Conservation (phyloP, 2,797 vertebrate genomes). For the Podarcis lilfordi region DNA sequence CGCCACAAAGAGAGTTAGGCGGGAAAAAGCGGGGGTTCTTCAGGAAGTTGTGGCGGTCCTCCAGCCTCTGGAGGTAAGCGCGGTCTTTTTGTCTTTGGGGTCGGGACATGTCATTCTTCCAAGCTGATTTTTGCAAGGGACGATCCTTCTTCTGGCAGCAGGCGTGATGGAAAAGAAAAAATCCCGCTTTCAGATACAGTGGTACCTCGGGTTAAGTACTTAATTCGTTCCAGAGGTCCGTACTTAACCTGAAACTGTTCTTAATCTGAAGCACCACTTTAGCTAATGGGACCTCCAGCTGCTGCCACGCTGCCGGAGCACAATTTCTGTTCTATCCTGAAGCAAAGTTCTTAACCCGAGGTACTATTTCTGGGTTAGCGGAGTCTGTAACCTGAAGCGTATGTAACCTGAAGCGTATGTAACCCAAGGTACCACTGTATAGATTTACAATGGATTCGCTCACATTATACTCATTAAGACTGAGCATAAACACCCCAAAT, state of each 20-base stretch:
- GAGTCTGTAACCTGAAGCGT: too few species aligned
- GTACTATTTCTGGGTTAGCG: too few species aligned
- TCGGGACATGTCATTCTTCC: slow-evolving; percentile 68
- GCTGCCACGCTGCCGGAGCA: too few species aligned
- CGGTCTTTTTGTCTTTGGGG: slow-evolving; percentile 65
- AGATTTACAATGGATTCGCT: not conserved
- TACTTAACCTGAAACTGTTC: too few species aligned
- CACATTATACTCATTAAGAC: not conserved
- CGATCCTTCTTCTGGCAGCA: slow-evolving; percentile 67
- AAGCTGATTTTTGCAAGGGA: slow-evolving; percentile 58
- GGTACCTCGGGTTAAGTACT: too few species aligned
- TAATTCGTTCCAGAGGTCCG: too few species aligned
- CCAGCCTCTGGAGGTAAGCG: slow-evolving; percentile 73
- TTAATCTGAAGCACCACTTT: too few species aligned
- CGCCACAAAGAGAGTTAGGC: slow-evolving; percentile 74
- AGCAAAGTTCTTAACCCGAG: too few species aligned
- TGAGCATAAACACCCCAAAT: not conserved
- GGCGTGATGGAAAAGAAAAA: not conserved
- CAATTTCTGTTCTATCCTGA: too few species aligned
- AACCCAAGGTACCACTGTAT: not conserved
- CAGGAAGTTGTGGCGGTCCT: slow-evolving; percentile 80
- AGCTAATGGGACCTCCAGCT: too few species aligned
- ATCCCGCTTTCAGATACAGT: slow-evolving; percentile 1
- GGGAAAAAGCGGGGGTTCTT: slow-evolving; percentile 90
- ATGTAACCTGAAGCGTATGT: too few species aligned